Evolutionary conservation across 2,888 invertebrate genomes (phyloP).

Genomic region (Hydraecia micacea): DNA sequence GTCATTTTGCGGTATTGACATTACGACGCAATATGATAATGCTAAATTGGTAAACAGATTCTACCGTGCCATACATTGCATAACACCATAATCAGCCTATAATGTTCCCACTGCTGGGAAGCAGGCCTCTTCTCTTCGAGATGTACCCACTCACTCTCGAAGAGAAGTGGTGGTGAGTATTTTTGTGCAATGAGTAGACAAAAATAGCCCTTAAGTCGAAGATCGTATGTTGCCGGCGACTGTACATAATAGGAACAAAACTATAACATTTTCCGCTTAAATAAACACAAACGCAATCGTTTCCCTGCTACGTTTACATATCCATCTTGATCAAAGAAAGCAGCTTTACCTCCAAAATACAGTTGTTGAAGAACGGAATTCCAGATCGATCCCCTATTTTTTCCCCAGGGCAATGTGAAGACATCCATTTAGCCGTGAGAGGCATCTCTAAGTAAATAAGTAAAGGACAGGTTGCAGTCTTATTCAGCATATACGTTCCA

Average conservation of each 20-base stretch:
- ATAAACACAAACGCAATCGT: constrained; percentile 20
- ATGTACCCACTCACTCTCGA: too few species aligned
- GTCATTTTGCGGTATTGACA: not conserved
- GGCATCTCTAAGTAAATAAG: constrained; percentile 55
- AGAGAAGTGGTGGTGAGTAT: not conserved
- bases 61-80: not conserved
- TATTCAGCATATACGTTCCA: constrained; percentile 54
- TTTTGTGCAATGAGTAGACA: not conserved
- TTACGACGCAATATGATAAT: not conserved
- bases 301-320: constrained; percentile 17
- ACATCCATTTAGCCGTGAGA: constrained; percentile 61
- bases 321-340: constrained; percentile 46
- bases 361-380: constrained; percentile 55
- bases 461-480: constrained; percentile 67
- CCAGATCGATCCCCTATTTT: constrained; percentile 45
- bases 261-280: not conserved
- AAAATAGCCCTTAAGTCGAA: not conserved
- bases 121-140: not conserved
- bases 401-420: constrained; percentile 62
- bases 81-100: not conserved
- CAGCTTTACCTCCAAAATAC: constrained; percentile 52
- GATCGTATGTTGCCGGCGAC: not conserved
- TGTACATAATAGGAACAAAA: not conserved
- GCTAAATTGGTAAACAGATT: not conserved
- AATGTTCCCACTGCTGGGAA: not conserved